Percentiles rank a stretch among this genome's conserved stretches.
These are phyloP conservation scores for Dermatemys mawii DNA, from an alignment of 2,113 vertebrate species.

Conservation along the genomic window DNA sequence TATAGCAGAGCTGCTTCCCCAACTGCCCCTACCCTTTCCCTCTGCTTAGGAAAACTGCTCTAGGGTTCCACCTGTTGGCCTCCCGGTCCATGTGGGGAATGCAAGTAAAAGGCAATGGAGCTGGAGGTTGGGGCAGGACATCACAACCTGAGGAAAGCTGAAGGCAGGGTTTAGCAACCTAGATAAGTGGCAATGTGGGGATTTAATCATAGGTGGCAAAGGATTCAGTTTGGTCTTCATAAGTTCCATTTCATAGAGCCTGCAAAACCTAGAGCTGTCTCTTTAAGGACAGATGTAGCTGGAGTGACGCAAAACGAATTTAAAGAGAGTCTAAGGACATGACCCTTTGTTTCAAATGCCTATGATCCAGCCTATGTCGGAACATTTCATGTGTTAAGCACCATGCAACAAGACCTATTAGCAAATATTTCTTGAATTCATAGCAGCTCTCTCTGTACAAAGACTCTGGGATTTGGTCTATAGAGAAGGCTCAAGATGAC, in stretches of 20 bases:
- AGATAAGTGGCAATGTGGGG: too few species aligned
- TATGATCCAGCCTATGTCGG: not conserved
- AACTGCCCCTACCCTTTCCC: not conserved
- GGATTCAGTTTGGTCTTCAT: not conserved
- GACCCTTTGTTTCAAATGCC: not conserved
- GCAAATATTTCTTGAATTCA: not conserved
- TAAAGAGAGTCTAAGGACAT: not conserved
- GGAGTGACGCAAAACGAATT: not conserved
- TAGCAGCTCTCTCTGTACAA: not conserved
- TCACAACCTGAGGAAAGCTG: not conserved
- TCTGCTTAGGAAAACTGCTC: not conserved
- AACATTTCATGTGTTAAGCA: not conserved
- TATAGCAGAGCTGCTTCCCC: not conserved
- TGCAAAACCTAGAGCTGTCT: not conserved
- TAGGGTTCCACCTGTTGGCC: not conserved
- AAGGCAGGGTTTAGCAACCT: not conserved
- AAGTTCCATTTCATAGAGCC: not conserved
- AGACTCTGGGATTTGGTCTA: not conserved
- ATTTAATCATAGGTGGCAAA: not conserved
- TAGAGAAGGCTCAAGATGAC: not conserved
- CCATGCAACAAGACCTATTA: not conserved
- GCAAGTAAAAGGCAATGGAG: not conserved
- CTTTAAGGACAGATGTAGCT: not conserved
- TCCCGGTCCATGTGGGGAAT: too few species aligned
- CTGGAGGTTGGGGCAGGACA: not conserved